phyloP scores from a whole-genome alignment of 1,140 invertebrate species.

The Berghia stephanieae region DNA sequence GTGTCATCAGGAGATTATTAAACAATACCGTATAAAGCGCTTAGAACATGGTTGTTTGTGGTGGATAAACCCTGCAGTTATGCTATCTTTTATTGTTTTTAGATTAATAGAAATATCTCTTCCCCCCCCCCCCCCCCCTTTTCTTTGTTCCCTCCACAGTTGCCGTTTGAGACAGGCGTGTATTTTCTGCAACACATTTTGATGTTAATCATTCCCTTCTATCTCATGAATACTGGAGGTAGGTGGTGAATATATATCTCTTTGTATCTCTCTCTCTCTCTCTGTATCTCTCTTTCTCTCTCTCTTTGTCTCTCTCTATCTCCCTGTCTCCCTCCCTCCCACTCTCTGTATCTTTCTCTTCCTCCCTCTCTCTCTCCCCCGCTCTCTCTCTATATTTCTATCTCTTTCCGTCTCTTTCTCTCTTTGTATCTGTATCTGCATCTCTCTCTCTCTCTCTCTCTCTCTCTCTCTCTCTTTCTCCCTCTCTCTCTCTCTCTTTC shows the following conservation, averaged over 20 bases:
- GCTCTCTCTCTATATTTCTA: background rate
- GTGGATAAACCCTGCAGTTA: no score
- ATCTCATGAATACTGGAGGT: slow-evolving; percentile 87
- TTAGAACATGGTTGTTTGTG: no score
- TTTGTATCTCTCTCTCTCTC: background rate
- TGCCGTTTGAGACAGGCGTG: slow-evolving; percentile 87
- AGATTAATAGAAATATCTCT: no score
- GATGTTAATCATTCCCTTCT: slow-evolving; percentile 92
- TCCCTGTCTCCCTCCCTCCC: background rate
- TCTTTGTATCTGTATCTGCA: background rate
- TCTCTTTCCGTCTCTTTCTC: background rate
- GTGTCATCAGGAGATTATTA: no score
- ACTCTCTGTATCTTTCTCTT: background rate
- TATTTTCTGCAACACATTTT: slow-evolving; percentile 94
- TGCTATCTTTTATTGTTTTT: no score
- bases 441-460: background rate
- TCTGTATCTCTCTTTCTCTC: background rate
- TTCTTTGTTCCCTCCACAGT: slow-evolving; percentile 71
- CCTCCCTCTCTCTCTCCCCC: background rate
- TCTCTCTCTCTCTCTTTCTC: background rate
- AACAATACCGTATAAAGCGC: no score
- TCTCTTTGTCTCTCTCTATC: background rate
- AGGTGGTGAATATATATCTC: no score
- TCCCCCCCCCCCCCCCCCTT: no score
- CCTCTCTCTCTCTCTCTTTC: background rate